Evolutionary conservation across 2,797 vertebrate species (phyloP).

Genomic region (Spondyliosoma cantharus): DNA sequence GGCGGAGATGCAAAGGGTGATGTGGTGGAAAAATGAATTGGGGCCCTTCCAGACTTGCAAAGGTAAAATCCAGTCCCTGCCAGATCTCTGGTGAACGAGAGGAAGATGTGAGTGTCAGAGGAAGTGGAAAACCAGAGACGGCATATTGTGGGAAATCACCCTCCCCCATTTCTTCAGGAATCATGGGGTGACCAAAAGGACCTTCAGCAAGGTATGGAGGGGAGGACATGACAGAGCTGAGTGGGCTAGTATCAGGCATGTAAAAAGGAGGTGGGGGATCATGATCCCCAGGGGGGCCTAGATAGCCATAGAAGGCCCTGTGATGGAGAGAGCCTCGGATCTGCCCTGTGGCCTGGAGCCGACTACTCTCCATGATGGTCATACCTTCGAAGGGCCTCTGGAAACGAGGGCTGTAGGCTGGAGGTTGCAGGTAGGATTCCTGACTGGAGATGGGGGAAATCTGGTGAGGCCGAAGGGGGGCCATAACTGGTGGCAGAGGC

Average conservation of each 20-base stretch:
- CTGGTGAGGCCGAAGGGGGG: conserved; percentile 94
- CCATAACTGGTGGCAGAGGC: conserved; percentile 90
- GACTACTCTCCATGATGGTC: conserved; percentile 89
- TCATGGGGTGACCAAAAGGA: conserved; percentile 93
- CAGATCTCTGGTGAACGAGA: conserved; percentile 95
- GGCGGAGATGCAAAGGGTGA: conserved; percentile 89
- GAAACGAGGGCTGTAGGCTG: conserved; percentile 98
- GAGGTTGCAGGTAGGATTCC: conserved; percentile 96
- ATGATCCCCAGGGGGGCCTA: conserved; percentile 89
- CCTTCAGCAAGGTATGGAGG: conserved; percentile 93
- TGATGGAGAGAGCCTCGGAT: conserved; percentile 90
- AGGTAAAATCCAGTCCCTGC: conserved; percentile 95
- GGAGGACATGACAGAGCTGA: conserved; percentile 98
- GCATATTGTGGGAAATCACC: conserved; percentile 87
- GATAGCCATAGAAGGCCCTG: conserved; percentile 95
- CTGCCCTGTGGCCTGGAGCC: conserved; percentile 93
- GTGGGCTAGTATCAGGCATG: conserved; percentile 96
- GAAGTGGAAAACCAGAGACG: conserved; percentile 94
- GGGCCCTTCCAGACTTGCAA: conserved; percentile 92
- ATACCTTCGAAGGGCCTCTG: conserved; percentile 94
- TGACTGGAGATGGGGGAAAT: conserved; percentile 97
- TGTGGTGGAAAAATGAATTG: conserved; percentile 94
- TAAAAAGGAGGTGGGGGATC: conserved; percentile 94
- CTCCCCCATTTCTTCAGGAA: conserved; percentile 96
- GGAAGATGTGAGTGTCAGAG: conserved; percentile 92